Evolutionary conservation across 2,888 invertebrate species (phyloP), one percentile per base, ranked within the genome.

Genomic region (Drosophila pseudotakahashii): DNA sequence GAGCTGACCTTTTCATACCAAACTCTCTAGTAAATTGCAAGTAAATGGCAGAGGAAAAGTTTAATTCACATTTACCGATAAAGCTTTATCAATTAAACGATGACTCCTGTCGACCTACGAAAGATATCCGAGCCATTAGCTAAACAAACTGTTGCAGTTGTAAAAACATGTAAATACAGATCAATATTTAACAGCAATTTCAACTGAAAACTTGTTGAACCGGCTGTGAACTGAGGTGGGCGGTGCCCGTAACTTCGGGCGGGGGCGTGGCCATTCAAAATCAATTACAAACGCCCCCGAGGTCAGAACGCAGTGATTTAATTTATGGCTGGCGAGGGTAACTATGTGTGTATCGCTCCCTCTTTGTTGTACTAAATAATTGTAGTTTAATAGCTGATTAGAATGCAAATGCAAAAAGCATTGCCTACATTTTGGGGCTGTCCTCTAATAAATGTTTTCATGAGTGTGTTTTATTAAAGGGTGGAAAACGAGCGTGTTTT

Each of bases 321-420:
- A 73, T 70, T 71, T 70, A 66, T 71, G 42, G 60, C 77, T 26
- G 23, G n/a, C 66, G 37, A 42, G 36, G 26, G 51, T 51, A 59
- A 47, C 41, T 36, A 51, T 45, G 52, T 55, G 37, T 44, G 45
- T 13, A 5, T 47, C 10, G 3, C 34, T 14, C 19, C n/a, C 39
- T 10, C 26, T 30, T 47, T 30, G 39, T 41, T 55, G 13, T 26
- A 61, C 53, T 61, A 64, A 72, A 81, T 89, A 77, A 88, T 89
- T 81, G 75, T 55, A 75, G 73, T 77, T 89, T 85, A 77, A 84
- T 82, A 66, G 78, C 70, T 76, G 87, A 85, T 88, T 75, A 75
- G 67, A 69, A 77, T 39, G 51, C 11, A 32, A 53, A 10, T 41
- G 36, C 26, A 81, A 66, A 62, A 60, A 73, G n/a, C 37, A 55